Base-by-base conservation (phyloP, 2,888 invertebrate genomes). In the Anthophora plumipes region DNA sequence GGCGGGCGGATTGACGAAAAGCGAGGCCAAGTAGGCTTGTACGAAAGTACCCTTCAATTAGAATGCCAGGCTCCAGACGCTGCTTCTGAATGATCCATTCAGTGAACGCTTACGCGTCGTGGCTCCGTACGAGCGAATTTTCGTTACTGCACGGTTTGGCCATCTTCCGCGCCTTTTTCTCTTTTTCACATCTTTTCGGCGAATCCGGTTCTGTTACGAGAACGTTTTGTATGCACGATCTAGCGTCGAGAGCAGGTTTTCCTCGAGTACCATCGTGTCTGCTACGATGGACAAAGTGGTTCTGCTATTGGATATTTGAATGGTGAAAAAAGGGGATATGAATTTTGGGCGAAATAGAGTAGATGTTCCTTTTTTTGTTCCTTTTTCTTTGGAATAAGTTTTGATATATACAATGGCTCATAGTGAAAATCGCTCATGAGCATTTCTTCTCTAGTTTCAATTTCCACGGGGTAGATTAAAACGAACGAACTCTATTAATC, bases 21-120 rank as follows among this genome's bases (percentile, higher is more conserved):
- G 59, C 46, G 43, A n/a, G 52, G 72, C 76, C 63, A 66, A 77
- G 76, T 50, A 72, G 61, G 46, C 68, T 68, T 57, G 11, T 41
- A 39, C 9, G 52, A 14, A 20, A 75, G 78, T 59, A 78, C 63
- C 37, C 75, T 75, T 76, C 78, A 79, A 79, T 79, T 79, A 79
- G 69, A 79, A 75, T 50, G 54, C 77, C 63, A 46, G 68, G n/a
- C 37, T n/a, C 14, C 43, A 48, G 52, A 50, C 41, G 70, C 6
- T 46, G 59, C 20, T 66, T 70, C 50, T 61, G 67, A 83, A 60
- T 60, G 63, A 69, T 50, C 43, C 72, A 52, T 83, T 80, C 69
- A 75, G 57, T 63, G 46, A 57, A 67, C 54, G 67, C 69, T 73
- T 71, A 59, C 75, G 69, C 67, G 71, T 72, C 54, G 60, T 22